Evolutionary conservation across 2,888 invertebrate genomes (phyloP).

Genomic region (Linnaemya vulpina): DNA sequence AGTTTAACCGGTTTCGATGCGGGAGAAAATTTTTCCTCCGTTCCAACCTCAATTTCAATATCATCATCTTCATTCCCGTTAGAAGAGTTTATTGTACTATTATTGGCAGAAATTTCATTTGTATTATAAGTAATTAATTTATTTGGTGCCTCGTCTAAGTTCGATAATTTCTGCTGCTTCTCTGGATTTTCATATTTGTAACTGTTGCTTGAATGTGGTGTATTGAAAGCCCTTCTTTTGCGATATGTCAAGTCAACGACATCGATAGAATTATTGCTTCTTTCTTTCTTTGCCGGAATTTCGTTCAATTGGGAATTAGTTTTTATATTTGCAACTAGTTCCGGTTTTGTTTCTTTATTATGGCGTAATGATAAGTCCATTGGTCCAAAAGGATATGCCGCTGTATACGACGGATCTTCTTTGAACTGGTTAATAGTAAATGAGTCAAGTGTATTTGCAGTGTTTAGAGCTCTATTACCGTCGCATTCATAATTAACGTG

Average conservation of each 20-base stretch:
- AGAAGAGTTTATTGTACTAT: conserved; percentile 53
- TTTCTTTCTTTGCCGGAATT: conserved; percentile 52
- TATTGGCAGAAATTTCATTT: not conserved
- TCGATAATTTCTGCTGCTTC: conserved; percentile 76
- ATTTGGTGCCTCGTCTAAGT: conserved; percentile 65
- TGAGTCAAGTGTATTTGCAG: conserved; percentile 46
- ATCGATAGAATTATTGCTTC: conserved; percentile 28
- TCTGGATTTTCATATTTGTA: conserved; percentile 73
- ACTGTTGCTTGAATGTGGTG: conserved; percentile 12
- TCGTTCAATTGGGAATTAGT: not conserved
- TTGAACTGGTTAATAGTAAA: conserved; percentile 34
- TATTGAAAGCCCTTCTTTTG: conserved; percentile 76
- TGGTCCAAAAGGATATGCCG: conserved; percentile 73
- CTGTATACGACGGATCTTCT: conserved; percentile 65
- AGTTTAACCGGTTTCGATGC: conserved; percentile 86
- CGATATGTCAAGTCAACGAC: conserved; percentile 80
- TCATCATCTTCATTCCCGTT: conserved; percentile 74
- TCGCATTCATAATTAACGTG: conserved; percentile 15
- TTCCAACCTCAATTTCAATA: conserved; percentile 73
- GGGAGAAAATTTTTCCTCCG: conserved; percentile 74
- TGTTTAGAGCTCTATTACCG: not conserved
- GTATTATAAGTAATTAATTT: conserved; percentile 36
- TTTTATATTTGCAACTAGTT: conserved; percentile 6
- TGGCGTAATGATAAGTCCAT: conserved; percentile 81
- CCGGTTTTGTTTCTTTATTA: conserved; percentile 68